phyloP scores from a whole-genome alignment of 2,113 vertebrate genomes.

The Hystrix cristata region DNA sequence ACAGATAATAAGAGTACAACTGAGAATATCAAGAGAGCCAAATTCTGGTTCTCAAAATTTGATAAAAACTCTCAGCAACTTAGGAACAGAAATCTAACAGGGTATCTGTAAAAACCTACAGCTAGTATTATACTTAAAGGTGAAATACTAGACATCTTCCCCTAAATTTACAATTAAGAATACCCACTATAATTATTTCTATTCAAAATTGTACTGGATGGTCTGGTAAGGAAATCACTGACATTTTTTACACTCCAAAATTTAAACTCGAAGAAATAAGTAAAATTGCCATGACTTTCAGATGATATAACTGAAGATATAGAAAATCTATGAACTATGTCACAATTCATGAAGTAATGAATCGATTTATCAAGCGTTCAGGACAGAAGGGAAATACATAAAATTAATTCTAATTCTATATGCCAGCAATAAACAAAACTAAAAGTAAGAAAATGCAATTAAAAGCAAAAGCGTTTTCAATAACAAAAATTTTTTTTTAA shows the following conservation, averaged over 20 bases:
- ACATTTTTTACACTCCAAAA: not conserved
- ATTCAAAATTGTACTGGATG: not conserved
- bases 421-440: not conserved
- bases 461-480: constrained; percentile 17
- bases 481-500: constrained; percentile 12
- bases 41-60: not conserved
- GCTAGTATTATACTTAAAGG: not conserved
- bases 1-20: not conserved
- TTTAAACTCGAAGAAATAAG: not conserved
- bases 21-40: not conserved
- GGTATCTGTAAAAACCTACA: not conserved
- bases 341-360: not conserved
- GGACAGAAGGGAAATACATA: not conserved
- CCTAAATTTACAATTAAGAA: not conserved
- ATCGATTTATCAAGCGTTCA: not conserved
- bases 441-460: not conserved
- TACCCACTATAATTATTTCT: not conserved
- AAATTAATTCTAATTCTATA: not conserved
- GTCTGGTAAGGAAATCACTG: not conserved
- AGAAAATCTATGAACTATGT: not conserved
- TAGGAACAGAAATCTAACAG: not conserved
- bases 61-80: not conserved
- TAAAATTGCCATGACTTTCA: not conserved
- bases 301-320: not conserved
- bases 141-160: not conserved